phyloP scores from a whole-genome alignment of 2,888 invertebrate genomes.

The Galeruca laticollis region DNA sequence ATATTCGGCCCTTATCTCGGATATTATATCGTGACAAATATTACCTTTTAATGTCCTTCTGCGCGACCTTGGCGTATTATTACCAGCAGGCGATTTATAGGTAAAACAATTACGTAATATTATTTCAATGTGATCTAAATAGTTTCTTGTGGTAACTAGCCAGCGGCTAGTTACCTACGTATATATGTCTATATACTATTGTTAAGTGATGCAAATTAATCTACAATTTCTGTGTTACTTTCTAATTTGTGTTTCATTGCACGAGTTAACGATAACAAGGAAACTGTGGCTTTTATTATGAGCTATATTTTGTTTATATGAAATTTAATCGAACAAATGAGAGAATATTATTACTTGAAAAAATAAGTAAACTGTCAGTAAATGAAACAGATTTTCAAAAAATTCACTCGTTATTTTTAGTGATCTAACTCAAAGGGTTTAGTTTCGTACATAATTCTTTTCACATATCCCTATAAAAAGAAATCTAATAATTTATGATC shows the following conservation, averaged over 20 bases:
- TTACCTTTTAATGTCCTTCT: slow-evolving; percentile 6
- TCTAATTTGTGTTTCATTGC: slow-evolving; percentile 27
- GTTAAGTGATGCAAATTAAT: slow-evolving; percentile 36
- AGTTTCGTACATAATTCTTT: too few relatives aligned
- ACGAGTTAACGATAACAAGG: slow-evolving; percentile 1
- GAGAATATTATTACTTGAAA: too few relatives aligned
- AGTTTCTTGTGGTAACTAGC: slow-evolving; percentile 36
- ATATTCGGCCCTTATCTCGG: slow-evolving; percentile 5
- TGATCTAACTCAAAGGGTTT: too few relatives aligned
- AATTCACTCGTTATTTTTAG: too few relatives aligned
- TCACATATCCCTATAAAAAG: too few relatives aligned
- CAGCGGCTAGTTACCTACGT: slow-evolving; percentile 28
- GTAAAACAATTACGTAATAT: background rate
- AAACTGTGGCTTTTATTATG: background rate
- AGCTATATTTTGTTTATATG: too few relatives aligned
- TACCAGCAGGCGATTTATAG: slow-evolving; percentile 1
- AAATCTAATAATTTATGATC: too few relatives aligned
- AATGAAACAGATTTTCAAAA: too few relatives aligned
- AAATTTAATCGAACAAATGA: too few relatives aligned
- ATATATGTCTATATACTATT: slow-evolving; percentile 34
- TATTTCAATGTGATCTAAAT: slow-evolving; percentile 33
- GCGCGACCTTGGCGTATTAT: slow-evolving; percentile 2
- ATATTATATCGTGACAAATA: slow-evolving; percentile 4
- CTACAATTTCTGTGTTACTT: slow-evolving; percentile 34
- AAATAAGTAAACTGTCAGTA: too few relatives aligned